These are phyloP conservation scores for Rhingia campestris DNA, from an alignment of 2,888 invertebrate genomes.

Conservation along the genomic window DNA sequence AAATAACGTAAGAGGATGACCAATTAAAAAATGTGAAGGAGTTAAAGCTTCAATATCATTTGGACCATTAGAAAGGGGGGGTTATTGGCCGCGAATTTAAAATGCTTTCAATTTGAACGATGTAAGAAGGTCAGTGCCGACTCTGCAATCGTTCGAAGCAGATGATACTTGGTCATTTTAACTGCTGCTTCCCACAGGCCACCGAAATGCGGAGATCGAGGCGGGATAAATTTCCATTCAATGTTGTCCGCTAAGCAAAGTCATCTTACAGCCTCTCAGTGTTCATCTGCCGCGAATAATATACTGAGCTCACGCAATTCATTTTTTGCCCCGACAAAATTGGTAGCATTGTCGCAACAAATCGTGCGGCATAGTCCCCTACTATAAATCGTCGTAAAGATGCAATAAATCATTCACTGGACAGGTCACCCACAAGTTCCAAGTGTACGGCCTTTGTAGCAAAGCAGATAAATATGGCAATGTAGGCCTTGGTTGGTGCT, in stretches of 20 bases:
- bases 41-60: neutral
- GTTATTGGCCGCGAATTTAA: neutral
- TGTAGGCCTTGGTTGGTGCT: conserved; percentile 37
- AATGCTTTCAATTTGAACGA: neutral
- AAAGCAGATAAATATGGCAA: conserved; percentile 53
- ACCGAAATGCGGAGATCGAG: too few species aligned
- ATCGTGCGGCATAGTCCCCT: neutral
- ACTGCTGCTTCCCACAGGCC: too few species aligned
- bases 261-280: too few species aligned
- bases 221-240: too few species aligned
- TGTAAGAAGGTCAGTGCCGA: too few species aligned
- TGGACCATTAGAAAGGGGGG: neutral
- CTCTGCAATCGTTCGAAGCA: too few species aligned
- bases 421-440: conserved; percentile 35
- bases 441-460: conserved; percentile 47
- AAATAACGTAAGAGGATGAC: neutral
- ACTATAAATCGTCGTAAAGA: too few species aligned
- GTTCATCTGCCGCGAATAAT: too few species aligned
- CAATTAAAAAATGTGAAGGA: neutral
- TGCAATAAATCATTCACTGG: conserved; percentile 22
- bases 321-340: conserved; percentile 48
- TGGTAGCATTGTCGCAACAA: neutral
- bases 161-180: neutral
- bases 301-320: too few species aligned
- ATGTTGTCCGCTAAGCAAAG: too few species aligned